Conservation (phyloP, 1,140 invertebrate species). For the Zaprionus taronus region DNA sequence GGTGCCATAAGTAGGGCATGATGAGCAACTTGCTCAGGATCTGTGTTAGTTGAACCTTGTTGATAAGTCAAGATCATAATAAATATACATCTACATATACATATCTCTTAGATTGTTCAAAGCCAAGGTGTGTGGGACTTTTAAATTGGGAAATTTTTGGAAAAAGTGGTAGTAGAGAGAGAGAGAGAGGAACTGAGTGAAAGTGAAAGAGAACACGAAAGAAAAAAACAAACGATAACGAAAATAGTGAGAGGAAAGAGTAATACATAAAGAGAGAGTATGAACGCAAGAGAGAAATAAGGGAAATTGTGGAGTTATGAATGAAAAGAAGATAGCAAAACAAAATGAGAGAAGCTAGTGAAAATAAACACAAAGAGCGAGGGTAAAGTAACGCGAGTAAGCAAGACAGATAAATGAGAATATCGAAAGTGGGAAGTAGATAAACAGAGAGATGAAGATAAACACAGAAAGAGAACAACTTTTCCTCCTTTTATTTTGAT, state of each 20-base stretch:
- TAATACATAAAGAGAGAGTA: too few species aligned
- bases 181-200: background rate
- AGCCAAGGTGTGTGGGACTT: background rate
- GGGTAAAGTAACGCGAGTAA: background rate
- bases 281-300: background rate
- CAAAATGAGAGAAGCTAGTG: background rate
- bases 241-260: background rate
- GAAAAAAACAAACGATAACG: background rate
- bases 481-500: too few species aligned
- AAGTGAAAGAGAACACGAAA: background rate
- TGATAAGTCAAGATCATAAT: slow-evolving; percentile 42
- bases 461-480: background rate
- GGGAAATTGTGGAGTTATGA: background rate
- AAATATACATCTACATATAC: slow-evolving; percentile 31
- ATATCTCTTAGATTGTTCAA: slow-evolving; percentile 21
- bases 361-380: background rate
- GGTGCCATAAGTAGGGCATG: slow-evolving; percentile 49
- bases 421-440: background rate
- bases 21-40: slow-evolving; percentile 6
- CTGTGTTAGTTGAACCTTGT: slow-evolving; percentile 64
- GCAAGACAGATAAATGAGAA: background rate
- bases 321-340: background rate
- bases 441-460: background rate
- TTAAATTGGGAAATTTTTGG: background rate
- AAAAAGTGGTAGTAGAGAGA: background rate